A percentile compares a stretch with the other conserved stretches of the same genome.
Conservation (phyloP, 2,888 invertebrate species). For the Nezara viridula region DNA sequence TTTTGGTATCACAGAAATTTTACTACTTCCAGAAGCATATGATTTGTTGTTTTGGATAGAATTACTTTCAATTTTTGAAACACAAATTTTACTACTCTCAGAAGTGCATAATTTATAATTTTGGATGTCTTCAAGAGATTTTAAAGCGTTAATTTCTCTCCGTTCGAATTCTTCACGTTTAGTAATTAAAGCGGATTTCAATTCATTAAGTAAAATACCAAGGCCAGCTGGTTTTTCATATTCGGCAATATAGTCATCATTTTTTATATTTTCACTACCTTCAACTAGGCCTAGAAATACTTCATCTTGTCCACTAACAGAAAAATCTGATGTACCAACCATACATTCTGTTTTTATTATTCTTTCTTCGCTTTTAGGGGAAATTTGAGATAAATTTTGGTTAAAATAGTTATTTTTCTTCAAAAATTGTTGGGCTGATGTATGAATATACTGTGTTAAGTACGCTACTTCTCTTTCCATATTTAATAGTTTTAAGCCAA, state of each 20-base stretch:
- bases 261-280: background rate
- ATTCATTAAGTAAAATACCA: conserved; percentile 27
- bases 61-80: background rate
- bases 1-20: background rate
- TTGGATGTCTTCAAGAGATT: conserved; percentile 49
- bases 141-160: conserved; percentile 35
- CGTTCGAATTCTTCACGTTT: conserved; percentile 46
- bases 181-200: conserved; percentile 36
- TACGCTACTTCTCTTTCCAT: conserved; percentile 16
- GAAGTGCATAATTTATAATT: conserved; percentile 15
- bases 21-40: background rate
- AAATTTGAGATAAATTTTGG: background rate
- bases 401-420: background rate
- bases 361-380: background rate
- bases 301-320: conserved; percentile 47
- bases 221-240: background rate
- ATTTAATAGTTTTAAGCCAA: background rate
- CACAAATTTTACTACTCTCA: background rate
- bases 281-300: conserved; percentile 42
- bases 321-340: conserved; percentile 51
- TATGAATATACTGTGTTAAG: background rate
- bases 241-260: conserved; percentile 2
- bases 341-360: background rate
- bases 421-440: background rate
- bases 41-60: background rate